Conservation (phyloP, 2,113 vertebrate species). For the Neogobius melanostomus region DNA sequence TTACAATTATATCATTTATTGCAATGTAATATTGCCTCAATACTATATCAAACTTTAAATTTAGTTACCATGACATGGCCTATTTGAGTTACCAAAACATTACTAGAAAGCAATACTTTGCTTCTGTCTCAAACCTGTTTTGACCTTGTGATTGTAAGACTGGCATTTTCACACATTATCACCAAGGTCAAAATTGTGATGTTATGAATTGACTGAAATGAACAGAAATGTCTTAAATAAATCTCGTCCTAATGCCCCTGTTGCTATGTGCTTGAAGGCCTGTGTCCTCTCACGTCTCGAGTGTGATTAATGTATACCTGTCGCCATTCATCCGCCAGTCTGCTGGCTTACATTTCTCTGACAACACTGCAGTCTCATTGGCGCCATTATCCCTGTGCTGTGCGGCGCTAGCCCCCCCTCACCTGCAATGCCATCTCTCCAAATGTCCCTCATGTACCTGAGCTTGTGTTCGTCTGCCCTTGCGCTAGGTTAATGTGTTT, state of each 20-base stretch:
- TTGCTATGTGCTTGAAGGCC: not conserved
- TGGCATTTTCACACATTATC: too few species aligned
- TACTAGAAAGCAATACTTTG: too few species aligned
- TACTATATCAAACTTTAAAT: too few species aligned
- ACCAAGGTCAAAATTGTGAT: too few species aligned
- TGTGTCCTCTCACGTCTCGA: not conserved
- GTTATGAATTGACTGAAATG: too few species aligned
- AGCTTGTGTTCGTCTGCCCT: constrained; percentile 53
- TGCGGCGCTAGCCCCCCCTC: not conserved
- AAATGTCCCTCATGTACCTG: constrained; percentile 24
- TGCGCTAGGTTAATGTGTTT: constrained; percentile 67
- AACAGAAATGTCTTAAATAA: too few species aligned
- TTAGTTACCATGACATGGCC: not conserved
- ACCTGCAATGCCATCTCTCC: not conserved
- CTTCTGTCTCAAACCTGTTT: too few species aligned
- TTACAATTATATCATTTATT: too few species aligned
- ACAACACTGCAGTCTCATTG: constrained; percentile 31
- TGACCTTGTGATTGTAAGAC: too few species aligned
- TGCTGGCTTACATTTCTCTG: constrained; percentile 11
- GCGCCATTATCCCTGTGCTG: constrained; percentile 25
- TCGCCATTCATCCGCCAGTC: constrained; percentile 8
- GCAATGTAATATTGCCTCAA: too few species aligned
- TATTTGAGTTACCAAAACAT: not conserved
- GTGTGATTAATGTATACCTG: not conserved
- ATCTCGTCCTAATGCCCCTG: not conserved